phyloP scores from a whole-genome alignment of 2,888 invertebrate species.

The Tenthredo amoena region DNA sequence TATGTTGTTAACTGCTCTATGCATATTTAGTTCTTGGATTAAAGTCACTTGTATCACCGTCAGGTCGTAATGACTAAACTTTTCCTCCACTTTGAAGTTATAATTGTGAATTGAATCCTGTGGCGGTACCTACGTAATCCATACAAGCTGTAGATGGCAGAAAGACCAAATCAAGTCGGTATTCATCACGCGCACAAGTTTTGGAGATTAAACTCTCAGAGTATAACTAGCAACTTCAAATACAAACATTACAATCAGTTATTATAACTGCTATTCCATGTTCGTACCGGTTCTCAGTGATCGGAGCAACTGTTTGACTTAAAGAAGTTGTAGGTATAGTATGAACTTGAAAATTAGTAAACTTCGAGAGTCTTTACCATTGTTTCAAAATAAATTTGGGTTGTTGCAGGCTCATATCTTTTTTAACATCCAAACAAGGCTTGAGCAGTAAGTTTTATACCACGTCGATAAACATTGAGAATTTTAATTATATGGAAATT shows the following conservation, averaged over 20 bases:
- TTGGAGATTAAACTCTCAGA: not conserved
- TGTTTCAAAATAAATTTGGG: not conserved
- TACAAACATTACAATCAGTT: not conserved
- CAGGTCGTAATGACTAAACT: not conserved
- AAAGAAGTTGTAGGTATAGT: not conserved
- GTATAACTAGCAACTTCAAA: not conserved
- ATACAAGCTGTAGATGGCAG: not conserved
- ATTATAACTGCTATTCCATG: not conserved
- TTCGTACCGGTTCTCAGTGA: not conserved
- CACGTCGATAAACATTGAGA: not conserved
- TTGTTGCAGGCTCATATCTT: not conserved
- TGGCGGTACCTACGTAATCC: not conserved
- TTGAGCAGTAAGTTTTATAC: not conserved
- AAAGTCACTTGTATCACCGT: not conserved
- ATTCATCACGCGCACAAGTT: not conserved
- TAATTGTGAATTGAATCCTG: not conserved
- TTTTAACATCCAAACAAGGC: not conserved
- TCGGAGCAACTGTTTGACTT: not conserved
- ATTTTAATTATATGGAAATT: constrained; percentile 29
- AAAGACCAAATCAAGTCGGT: not conserved
- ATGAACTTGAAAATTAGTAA: not conserved
- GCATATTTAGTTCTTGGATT: not conserved
- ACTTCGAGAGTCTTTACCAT: not conserved
- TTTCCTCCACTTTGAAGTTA: not conserved
- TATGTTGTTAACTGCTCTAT: not conserved